Conservation (phyloP, 2,888 invertebrate genomes). For the Lasius fuliginosus region DNA sequence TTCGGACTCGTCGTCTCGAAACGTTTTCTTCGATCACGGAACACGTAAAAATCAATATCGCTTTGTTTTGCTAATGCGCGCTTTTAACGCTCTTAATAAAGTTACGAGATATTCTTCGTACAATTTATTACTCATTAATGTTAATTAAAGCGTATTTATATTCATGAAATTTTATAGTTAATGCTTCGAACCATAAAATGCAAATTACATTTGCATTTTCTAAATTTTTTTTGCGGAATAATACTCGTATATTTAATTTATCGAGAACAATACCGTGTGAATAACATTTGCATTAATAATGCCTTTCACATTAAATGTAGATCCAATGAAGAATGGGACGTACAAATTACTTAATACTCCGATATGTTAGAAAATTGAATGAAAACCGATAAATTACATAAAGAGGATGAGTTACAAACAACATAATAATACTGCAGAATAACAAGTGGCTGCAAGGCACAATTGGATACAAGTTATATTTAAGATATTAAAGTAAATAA, state of each 20-base stretch:
- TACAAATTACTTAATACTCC: neutral
- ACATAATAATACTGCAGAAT: neutral
- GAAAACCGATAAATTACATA: neutral
- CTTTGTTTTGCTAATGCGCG: neutral
- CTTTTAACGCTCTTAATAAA: neutral
- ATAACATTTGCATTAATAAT: constrained; percentile 26
- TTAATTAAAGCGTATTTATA: neutral
- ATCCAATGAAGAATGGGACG: neutral
- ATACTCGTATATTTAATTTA: constrained; percentile 1
- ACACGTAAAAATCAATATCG: neutral
- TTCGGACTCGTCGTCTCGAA: neutral
- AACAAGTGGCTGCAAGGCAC: neutral
- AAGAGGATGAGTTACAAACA: neutral
- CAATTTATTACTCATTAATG: constrained; percentile 18
- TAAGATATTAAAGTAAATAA: neutral
- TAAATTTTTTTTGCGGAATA: neutral
- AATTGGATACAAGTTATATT: constrained; percentile 8
- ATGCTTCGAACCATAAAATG: neutral
- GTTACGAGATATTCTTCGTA: neutral
- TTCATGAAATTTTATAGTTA: neutral
- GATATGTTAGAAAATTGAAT: constrained; percentile 1
- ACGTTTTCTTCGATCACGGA: neutral
- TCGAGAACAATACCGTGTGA: neutral
- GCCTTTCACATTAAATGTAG: neutral
- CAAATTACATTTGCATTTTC: neutral